Evolutionary conservation across 2,113 vertebrate species (phyloP).

Genomic region (Orthonyx spaldingii): DNA sequence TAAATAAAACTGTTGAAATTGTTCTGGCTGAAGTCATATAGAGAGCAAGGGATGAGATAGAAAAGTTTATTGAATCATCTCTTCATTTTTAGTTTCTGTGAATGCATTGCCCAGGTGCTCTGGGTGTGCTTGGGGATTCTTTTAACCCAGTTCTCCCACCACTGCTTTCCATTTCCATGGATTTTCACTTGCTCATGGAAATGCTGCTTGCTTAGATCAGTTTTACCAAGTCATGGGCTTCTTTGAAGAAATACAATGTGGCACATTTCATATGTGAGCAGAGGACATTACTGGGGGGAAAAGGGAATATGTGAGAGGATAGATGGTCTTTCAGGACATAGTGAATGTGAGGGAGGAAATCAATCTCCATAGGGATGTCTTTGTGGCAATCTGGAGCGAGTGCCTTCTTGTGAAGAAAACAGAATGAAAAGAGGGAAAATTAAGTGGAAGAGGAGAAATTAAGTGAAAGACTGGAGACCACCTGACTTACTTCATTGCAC

Average conservation of each 20-base stretch:
- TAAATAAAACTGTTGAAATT: neutral
- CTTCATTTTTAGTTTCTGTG: neutral
- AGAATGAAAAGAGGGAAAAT: neutral
- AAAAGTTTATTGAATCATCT: neutral
- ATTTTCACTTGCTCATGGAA: neutral
- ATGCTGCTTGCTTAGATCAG: neutral
- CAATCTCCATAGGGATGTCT: neutral
- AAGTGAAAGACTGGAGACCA: neutral
- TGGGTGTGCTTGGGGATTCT: neutral
- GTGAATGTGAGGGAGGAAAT: neutral
- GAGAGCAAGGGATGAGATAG: neutral
- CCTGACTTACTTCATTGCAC: neutral
- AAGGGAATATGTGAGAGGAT: neutral
- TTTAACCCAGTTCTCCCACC: neutral
- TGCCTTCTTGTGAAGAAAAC: neutral
- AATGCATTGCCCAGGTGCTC: neutral
- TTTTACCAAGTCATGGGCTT: neutral
- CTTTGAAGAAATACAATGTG: neutral
- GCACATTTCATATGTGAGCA: neutral
- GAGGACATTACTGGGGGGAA: neutral
- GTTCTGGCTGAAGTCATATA: neutral
- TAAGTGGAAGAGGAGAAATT: neutral
- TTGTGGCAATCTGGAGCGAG: neutral
- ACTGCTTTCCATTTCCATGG: neutral
- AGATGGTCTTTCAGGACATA: neutral